These are phyloP conservation scores for Epizoanthus illoricatus DNA, from an alignment of 92 coral and sea anemone species.

Conservation along the genomic window DNA sequence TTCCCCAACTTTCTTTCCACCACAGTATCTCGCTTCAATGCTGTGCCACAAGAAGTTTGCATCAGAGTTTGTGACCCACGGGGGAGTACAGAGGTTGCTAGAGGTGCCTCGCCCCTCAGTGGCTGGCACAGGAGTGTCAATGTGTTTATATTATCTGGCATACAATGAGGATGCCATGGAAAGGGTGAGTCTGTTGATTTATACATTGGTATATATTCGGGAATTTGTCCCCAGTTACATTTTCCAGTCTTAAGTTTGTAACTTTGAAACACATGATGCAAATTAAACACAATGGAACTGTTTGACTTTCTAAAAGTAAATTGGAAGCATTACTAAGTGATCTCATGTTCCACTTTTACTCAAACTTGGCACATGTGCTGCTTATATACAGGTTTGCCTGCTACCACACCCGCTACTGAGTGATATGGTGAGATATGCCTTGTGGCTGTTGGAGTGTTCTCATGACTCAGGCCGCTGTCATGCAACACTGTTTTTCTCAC, in stretches of 20 bases:
- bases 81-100: constrained; percentile 81
- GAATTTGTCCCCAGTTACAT: background rate
- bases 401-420: constrained; percentile 87
- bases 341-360: no score
- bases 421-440: constrained; percentile 87
- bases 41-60: constrained; percentile 99
- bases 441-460: constrained; percentile 95
- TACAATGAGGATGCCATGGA: constrained; percentile 98
- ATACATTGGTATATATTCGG: background rate
- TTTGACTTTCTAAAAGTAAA: background rate
- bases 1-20: background rate
- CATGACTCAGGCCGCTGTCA: constrained; percentile 97
- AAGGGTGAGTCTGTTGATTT: constrained; percentile 59
- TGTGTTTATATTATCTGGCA: constrained; percentile 93
- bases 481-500: constrained; percentile 94
- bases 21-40: constrained; percentile 87
- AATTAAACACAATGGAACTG: background rate
- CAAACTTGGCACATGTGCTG: background rate
- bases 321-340: background rate
- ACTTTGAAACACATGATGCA: background rate
- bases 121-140: constrained; percentile 92
- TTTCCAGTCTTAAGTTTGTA: no score
- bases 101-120: constrained; percentile 96
- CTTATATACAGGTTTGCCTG: constrained; percentile 69
- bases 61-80: constrained; percentile 91